These are phyloP conservation scores for Micrasema minimum DNA, from an alignment of 1,140 invertebrate genomes.

Conservation along the genomic window DNA sequence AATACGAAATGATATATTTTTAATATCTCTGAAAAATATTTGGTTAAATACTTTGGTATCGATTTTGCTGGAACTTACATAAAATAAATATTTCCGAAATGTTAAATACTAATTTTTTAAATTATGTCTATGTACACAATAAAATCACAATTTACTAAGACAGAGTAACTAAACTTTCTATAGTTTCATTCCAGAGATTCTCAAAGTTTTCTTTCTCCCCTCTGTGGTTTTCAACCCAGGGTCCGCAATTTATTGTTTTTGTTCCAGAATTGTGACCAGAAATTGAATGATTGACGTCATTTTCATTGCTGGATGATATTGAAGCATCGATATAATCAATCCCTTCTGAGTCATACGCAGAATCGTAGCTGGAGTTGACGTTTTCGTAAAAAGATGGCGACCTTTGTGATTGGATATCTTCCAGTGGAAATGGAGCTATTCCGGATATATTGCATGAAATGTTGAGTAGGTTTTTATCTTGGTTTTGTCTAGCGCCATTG, in stretches of 20 bases:
- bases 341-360: slow-evolving; percentile 50
- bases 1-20: too few relatives aligned
- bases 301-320: neutral
- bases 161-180: slow-evolving; percentile 36
- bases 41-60: too few relatives aligned
- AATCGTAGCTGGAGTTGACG: slow-evolving; percentile 48
- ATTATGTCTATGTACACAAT: too few relatives aligned
- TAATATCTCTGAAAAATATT: too few relatives aligned
- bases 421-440: slow-evolving; percentile 42
- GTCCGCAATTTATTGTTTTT: neutral
- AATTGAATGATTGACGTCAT: slow-evolving; percentile 11
- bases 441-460: neutral
- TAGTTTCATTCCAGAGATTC: slow-evolving; percentile 51
- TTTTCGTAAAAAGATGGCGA: slow-evolving; percentile 48
- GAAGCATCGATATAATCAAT: slow-evolving; percentile 37
- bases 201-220: slow-evolving; percentile 46
- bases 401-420: slow-evolving; percentile 14
- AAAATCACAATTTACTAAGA: neutral
- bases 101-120: too few relatives aligned
- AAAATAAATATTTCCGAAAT: too few relatives aligned
- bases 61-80: too few relatives aligned
- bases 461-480: too few relatives aligned
- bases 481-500: neutral
- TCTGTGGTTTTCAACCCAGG: slow-evolving; percentile 26
- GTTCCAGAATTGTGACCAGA: neutral